Base-by-base conservation (phyloP, 2,888 invertebrate genomes). In the Drosophila kokeensis region DNA sequence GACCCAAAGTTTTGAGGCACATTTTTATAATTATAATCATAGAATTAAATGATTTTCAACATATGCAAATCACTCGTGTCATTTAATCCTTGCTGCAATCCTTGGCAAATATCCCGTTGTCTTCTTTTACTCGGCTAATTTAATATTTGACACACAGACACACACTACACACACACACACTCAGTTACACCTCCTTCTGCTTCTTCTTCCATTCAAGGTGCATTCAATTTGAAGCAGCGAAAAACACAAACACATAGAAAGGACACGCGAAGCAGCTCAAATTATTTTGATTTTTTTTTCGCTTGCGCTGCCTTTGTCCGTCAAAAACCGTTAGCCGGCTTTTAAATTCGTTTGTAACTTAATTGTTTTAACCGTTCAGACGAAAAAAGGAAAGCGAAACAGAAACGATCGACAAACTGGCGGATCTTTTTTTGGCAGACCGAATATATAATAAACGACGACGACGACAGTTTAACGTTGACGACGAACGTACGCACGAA, bases 51-150 rank as follows among this genome's bases (percentile, higher is more conserved):
- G n/a, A 84, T 76, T 75, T 76, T 70, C 55, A 69, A 66, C 76
- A 83, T 81, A 87, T 87, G 84, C 79, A 84, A 84, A 86, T 89
- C 84, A 86, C 88, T 82, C 87, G n/a, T 80, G 81, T 81, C 81
- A 73, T 78, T 82, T 88, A 89, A 89, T 89, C 88, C 90, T 81
- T 83, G 73, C 73, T 71, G 85, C 88, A 81, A 89, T 90, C 85
- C 90, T 57, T 32, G 57, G 69, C 69, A 78, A 72, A 45, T 76
- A 66, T 76, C 54, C 68, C 30, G 58, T 53, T 24, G 24, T n/a
- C 27, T 64, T 34, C 52, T 54, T 59, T 27, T 48, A 24, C 18
- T 54, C 36, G 15, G 64, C 63, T 62, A 62, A 63, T 74, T 68
- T 40, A 67, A 65, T 65, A 63, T 60, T 75, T 67, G 32, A 54